A percentile compares a stretch with the other conserved stretches of the same genome.
These are phyloP conservation scores for Ptychoptera contaminata DNA, from an alignment of 2,888 invertebrate species.

Conservation along the genomic window DNA sequence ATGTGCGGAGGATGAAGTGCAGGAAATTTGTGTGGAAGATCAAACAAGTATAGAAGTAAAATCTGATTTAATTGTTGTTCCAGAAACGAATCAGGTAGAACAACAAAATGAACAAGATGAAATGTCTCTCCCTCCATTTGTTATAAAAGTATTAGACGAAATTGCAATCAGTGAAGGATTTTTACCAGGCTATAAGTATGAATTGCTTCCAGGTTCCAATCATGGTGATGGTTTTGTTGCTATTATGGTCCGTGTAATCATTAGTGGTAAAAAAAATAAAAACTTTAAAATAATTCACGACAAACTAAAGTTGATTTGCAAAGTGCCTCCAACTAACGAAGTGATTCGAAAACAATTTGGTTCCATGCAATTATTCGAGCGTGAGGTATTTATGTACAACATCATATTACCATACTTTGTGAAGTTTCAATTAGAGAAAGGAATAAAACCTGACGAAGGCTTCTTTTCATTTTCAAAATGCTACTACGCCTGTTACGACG, in stretches of 20 bases:
- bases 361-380: constrained; percentile 7
- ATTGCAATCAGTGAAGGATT: not conserved
- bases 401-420: constrained; percentile 7
- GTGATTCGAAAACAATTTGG: constrained; percentile 1
- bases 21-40: not conserved
- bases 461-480: constrained; percentile 8
- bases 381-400: constrained; percentile 9
- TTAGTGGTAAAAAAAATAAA: not conserved
- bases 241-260: constrained; percentile 4
- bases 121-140: not conserved
- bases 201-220: constrained; percentile 3
- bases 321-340: constrained; percentile 7
- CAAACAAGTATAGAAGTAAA: not conserved
- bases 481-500: constrained; percentile 7
- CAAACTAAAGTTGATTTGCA: constrained; percentile 5
- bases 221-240: constrained; percentile 9
- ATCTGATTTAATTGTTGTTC: too few relatives aligned
- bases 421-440: constrained; percentile 7
- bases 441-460: constrained; percentile 2
- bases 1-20: too few relatives aligned
- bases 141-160: not conserved
- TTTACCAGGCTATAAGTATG: too few relatives aligned
- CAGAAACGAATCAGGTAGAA: too few relatives aligned
- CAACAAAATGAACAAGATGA: too few relatives aligned
- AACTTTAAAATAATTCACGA: too few relatives aligned